A percentile compares a stretch with the other conserved stretches of the same genome.
Evolutionary conservation across 2,797 vertebrate species (phyloP).

Genomic region (Poecilia gillii): DNA sequence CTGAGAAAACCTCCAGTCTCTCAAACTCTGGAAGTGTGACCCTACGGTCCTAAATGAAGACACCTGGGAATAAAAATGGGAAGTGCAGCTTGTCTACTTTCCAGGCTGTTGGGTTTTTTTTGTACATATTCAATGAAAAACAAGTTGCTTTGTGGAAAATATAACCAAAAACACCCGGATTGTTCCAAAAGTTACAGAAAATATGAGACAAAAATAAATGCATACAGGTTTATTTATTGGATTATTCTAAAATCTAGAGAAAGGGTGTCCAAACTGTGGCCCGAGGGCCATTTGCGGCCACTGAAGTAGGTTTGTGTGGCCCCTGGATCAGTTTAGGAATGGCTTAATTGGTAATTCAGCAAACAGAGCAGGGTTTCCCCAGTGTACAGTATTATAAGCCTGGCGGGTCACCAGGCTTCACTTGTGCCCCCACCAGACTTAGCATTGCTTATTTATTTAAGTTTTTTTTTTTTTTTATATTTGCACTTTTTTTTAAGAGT

Average conservation of each 20-base stretch:
- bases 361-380: too few species aligned
- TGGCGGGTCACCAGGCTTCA: too few species aligned
- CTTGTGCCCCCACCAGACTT: too few species aligned
- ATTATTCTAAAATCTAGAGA: background rate
- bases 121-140: background rate
- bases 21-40: slow-evolving; percentile 34
- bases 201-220: background rate
- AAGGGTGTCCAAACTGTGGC: too few species aligned
- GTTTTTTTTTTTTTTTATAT: too few species aligned
- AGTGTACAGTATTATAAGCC: too few species aligned
- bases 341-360: too few species aligned
- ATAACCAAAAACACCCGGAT: background rate
- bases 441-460: too few species aligned
- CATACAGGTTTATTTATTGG: background rate
- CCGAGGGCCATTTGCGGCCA: too few species aligned
- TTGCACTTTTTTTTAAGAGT: too few species aligned
- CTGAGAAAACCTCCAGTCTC: slow-evolving; percentile 18
- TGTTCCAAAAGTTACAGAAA: background rate
- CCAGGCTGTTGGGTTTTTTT: background rate
- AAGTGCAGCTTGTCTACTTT: slow-evolving; percentile 2
- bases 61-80: slow-evolving; percentile 10
- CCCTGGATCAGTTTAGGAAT: too few species aligned
- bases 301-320: too few species aligned
- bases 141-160: background rate
- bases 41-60: slow-evolving; percentile 1